These are phyloP conservation scores for Macquaria australasica DNA, from an alignment of 2,113 vertebrate species.

Conservation along the genomic window DNA sequence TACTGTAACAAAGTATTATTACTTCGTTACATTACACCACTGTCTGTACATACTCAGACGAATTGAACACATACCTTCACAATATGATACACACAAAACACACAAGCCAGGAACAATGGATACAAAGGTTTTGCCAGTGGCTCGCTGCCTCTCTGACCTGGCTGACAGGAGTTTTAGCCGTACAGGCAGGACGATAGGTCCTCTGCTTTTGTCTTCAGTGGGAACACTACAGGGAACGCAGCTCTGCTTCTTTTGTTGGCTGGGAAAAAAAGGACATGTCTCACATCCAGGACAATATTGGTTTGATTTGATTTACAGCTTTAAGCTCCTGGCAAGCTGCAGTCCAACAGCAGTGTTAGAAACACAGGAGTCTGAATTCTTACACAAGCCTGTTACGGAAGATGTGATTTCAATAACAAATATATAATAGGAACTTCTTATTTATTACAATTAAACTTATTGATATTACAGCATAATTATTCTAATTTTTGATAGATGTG, in stretches of 20 bases:
- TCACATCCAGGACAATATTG: background rate
- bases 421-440: background rate
- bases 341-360: background rate
- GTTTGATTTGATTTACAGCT: constrained; percentile 12
- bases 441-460: too few relatives aligned
- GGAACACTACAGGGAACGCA: background rate
- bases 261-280: background rate
- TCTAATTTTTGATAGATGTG: background rate
- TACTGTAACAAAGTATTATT: too few relatives aligned
- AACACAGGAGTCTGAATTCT: too few relatives aligned
- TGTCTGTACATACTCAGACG: background rate
- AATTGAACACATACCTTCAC: background rate
- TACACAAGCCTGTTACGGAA: background rate
- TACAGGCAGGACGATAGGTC: background rate
- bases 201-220: background rate
- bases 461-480: background rate
- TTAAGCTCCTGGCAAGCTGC: background rate
- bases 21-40: too few relatives aligned
- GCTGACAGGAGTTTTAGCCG: background rate
- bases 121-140: background rate
- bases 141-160: background rate
- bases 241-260: background rate
- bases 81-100: background rate
- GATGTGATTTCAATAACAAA: background rate
- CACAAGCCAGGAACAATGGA: background rate